phyloP scores from a whole-genome alignment of 2,113 vertebrate genomes.

The Mobula hypostoma region DNA sequence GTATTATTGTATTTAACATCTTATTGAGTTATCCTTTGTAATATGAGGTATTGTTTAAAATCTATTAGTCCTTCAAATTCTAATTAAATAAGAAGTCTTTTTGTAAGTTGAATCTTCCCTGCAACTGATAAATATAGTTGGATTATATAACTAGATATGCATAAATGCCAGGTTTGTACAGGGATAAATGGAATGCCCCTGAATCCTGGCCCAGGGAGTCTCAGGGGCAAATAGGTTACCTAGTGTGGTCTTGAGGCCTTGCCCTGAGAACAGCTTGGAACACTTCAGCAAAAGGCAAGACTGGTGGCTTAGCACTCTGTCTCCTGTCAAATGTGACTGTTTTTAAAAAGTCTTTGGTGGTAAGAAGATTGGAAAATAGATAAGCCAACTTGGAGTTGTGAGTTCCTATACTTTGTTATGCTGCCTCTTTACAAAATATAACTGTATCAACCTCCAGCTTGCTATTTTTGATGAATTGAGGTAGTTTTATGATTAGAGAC shows the following conservation, averaged over 20 bases:
- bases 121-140: neutral
- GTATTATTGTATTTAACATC: neutral
- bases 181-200: too few species aligned
- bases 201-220: too few species aligned
- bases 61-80: neutral
- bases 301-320: too few species aligned
- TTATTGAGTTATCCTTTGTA: neutral
- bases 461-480: neutral
- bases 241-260: too few species aligned
- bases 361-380: neutral
- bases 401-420: neutral
- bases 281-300: too few species aligned
- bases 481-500: neutral
- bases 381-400: neutral
- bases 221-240: too few species aligned
- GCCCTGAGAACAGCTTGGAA: too few species aligned
- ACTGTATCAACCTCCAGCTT: neutral
- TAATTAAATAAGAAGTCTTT: neutral
- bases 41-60: neutral
- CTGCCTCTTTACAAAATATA: neutral
- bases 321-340: too few species aligned
- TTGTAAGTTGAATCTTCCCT: neutral
- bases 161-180: neutral
- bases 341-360: too few species aligned
- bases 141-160: neutral